Base-by-base conservation (phyloP, 2,888 invertebrate species). In the Drosophila fungiperda region DNA sequence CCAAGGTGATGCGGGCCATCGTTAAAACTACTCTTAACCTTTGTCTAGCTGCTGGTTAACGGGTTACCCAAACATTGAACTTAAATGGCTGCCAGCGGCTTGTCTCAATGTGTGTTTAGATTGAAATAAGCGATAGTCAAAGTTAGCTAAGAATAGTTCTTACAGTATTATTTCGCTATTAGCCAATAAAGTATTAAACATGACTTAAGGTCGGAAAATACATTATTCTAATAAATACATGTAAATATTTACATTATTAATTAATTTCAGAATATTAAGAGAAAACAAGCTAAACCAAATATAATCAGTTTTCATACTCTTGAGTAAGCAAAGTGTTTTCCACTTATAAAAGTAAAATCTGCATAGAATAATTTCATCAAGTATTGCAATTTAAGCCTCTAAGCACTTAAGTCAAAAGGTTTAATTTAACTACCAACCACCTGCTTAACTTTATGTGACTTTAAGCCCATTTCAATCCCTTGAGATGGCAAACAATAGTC, bases 1-100 rank as follows among this genome's bases (percentile, higher is more conserved):
- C 75, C 40, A 59, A 79, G 73, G 73, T 78, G 73, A 78, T 79
- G 76, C 78, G 78, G 78, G 78, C 75, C 60, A 75, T 75, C 77
- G 59, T 58, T 66, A 50, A 57, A 63, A 60, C 63, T 63, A 53
- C 57, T 74, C 40, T 54, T 45, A 65, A 71, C 75, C 67, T 75
- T 71, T 78, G 78, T 68, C 59, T 62, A 59, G 38, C 64, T 66
- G 61, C 57, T 40, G 68, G 72, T 52, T 35, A 66, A 66, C 29
- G 65, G 67, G 66, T 73, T 72, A 63, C 36, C 20, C 32, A 45
- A 68, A 26, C 63, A 68, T 59, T 59, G 45, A 72, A 72, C 72
- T 78, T 64, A 68, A 61, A 64, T 66, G 65, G 72, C 54, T 68
- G 65, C 65, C 61, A 60, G 58, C 62, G 48, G 50, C 11, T 52